phyloP scores from a whole-genome alignment of 2,797 vertebrate genomes.

The Morelia viridis region DNA sequence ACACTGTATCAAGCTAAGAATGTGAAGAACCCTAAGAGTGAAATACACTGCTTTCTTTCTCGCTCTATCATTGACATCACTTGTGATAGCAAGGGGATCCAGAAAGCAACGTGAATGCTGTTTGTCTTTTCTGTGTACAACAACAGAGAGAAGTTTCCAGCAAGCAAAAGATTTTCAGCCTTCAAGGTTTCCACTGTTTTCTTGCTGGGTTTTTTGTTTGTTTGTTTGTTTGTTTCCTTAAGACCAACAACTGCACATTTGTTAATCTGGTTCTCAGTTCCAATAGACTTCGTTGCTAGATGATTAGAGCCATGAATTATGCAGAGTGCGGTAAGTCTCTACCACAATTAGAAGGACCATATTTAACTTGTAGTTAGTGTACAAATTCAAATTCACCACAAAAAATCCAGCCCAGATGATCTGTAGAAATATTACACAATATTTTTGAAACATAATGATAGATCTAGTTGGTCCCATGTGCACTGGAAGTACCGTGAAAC shows the following conservation, averaged over 20 bases:
- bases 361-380: not conserved
- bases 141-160: not conserved
- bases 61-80: not conserved
- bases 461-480: not conserved
- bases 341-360: not conserved
- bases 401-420: not conserved
- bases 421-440: not conserved
- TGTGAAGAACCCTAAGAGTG: not conserved
- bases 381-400: not conserved
- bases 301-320: constrained; percentile 2
- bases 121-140: not conserved
- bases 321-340: not conserved
- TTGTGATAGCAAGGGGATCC: not conserved
- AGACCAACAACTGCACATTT: not conserved
- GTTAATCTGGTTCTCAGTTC: constrained; percentile 2
- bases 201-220: not conserved
- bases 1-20: constrained; percentile 16
- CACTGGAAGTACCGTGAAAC: not conserved
- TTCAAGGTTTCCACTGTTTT: not conserved
- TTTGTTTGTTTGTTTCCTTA: not conserved
- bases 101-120: not conserved
- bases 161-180: not conserved
- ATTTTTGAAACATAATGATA: not conserved
- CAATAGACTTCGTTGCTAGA: not conserved
- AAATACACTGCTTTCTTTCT: not conserved